These are phyloP conservation scores for Riptortus pedestris DNA, from an alignment of 1,140 invertebrate genomes.

Conservation along the genomic window DNA sequence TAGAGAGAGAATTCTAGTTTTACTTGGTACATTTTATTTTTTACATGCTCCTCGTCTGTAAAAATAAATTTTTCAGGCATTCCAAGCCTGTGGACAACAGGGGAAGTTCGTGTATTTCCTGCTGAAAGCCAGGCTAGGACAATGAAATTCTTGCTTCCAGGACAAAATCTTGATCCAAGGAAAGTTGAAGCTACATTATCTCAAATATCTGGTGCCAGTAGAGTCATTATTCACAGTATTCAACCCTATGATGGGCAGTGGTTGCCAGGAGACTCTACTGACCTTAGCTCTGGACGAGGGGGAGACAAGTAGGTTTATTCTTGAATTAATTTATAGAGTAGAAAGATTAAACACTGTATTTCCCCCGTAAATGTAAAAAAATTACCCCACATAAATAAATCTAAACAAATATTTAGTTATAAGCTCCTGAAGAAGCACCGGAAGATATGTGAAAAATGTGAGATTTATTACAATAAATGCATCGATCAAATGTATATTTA, in stretches of 20 bases:
- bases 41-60: too few species aligned
- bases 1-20: too few species aligned
- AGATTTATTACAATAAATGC: too few species aligned
- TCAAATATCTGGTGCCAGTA: slow-evolving; percentile 57
- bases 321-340: neutral
- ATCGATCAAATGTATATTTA: too few species aligned
- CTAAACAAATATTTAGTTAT: too few species aligned
- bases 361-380: too few species aligned
- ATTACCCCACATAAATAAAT: too few species aligned
- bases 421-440: too few species aligned
- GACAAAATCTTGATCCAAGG: slow-evolving; percentile 49
- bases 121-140: slow-evolving; percentile 54
- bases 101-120: slow-evolving; percentile 54
- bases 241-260: slow-evolving; percentile 48
- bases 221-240: slow-evolving; percentile 60
- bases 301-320: slow-evolving; percentile 34
- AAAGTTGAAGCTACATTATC: slow-evolving; percentile 60
- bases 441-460: too few species aligned
- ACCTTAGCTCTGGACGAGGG: slow-evolving; percentile 37
- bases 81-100: slow-evolving; percentile 55
- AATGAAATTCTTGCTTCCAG: slow-evolving; percentile 67
- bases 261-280: slow-evolving; percentile 37
- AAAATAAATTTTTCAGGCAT: slow-evolving; percentile 46
- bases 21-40: too few species aligned
- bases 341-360: neutral